Conservation (phyloP, 2,797 vertebrate species). For the Muscicapa comitata region DNA sequence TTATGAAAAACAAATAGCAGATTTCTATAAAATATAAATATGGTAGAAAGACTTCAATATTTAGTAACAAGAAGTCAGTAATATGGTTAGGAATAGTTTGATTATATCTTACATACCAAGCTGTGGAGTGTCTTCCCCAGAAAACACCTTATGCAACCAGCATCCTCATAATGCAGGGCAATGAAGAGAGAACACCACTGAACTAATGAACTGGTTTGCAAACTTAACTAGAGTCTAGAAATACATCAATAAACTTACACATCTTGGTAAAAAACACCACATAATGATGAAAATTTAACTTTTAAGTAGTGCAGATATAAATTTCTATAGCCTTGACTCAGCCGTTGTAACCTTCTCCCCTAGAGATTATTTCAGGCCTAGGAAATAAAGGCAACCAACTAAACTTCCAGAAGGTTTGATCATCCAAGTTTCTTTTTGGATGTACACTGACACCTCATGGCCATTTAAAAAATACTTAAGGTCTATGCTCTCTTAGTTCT, state of each 20-base stretch:
- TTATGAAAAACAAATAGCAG: not conserved
- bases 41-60: not conserved
- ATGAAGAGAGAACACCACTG: not conserved
- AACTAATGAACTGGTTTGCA: not conserved
- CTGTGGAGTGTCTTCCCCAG: not conserved
- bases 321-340: not conserved
- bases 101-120: not conserved
- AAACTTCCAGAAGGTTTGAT: not conserved
- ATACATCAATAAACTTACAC: not conserved
- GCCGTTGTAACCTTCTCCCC: not conserved
- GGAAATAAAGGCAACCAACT: not conserved
- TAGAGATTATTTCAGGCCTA: not conserved
- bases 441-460: constrained; percentile 45
- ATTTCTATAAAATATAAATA: not conserved
- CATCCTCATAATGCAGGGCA: not conserved
- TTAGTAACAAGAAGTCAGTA: not conserved
- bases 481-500: not conserved
- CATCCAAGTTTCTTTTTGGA: not conserved
- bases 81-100: not conserved
- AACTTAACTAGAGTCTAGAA: not conserved
- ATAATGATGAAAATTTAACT: not conserved
- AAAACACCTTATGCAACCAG: not conserved
- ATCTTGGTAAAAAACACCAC: not conserved
- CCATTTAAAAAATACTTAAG: not conserved
- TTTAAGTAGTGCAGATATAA: not conserved